Conservation (phyloP, 2,797 vertebrate species). For the Limnodromus scolopaceus region DNA sequence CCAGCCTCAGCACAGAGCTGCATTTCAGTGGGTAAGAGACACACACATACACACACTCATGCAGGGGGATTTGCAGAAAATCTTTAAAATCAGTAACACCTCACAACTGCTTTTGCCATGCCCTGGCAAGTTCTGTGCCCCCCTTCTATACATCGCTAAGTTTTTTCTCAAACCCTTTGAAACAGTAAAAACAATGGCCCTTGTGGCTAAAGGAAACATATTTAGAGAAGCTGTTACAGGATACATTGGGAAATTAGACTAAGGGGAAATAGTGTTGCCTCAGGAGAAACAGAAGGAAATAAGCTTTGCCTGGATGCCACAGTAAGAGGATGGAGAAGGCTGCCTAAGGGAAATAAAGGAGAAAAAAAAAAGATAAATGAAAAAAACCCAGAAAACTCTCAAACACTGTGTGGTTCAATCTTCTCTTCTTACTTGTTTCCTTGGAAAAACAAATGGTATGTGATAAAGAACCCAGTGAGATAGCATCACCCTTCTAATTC, state of each 20-base stretch:
- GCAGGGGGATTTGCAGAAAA: neutral
- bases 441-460: neutral
- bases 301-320: neutral
- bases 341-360: neutral
- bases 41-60: neutral
- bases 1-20: neutral
- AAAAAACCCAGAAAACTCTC: neutral
- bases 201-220: neutral
- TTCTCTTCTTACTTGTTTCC: neutral
- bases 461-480: neutral
- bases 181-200: neutral
- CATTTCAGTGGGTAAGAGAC: neutral
- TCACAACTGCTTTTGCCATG: neutral
- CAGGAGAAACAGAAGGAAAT: conserved; percentile 36
- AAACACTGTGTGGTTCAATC: neutral
- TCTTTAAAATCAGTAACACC: neutral
- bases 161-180: neutral
- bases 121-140: neutral
- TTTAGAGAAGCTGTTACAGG: neutral
- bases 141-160: neutral
- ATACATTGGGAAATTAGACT: neutral
- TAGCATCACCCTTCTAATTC: neutral
- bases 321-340: neutral
- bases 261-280: neutral
- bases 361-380: neutral